Evolutionary conservation across 2,888 invertebrate genomes (phyloP).

Genomic region (Saturnia japonica): DNA sequence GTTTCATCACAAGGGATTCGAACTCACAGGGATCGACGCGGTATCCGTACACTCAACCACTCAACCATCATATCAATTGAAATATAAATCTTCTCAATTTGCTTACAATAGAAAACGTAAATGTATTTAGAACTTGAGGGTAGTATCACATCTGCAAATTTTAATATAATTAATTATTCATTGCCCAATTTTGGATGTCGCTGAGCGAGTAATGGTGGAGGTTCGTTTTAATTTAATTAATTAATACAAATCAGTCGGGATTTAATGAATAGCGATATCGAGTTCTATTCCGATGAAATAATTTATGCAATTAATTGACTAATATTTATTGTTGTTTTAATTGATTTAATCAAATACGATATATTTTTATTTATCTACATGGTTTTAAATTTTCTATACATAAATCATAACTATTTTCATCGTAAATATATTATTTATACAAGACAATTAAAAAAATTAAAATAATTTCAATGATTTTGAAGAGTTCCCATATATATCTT

Average conservation of each 20-base stretch:
- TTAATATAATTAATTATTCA: slow-evolving; percentile 16
- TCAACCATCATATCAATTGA: too few relatives aligned
- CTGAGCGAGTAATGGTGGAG: slow-evolving; percentile 17
- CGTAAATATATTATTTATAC: too few relatives aligned
- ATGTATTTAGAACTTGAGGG: neutral
- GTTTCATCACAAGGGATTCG: too few relatives aligned
- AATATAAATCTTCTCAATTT: too few relatives aligned
- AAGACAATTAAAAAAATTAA: too few relatives aligned
- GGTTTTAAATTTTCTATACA: too few relatives aligned
- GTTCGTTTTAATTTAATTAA: slow-evolving; percentile 30
- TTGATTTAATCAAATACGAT: neutral
- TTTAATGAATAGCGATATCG: slow-evolving; percentile 10
- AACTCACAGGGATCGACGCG: too few relatives aligned
- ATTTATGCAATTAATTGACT: slow-evolving; percentile 23
- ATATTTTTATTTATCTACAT: neutral
- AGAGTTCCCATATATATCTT: too few relatives aligned
- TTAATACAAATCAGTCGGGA: slow-evolving; percentile 30
- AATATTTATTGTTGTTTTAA: neutral
- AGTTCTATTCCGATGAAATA: slow-evolving; percentile 12
- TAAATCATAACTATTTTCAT: too few relatives aligned
- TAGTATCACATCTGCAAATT: neutral
- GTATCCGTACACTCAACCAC: too few relatives aligned
- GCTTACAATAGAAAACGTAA: too few relatives aligned
- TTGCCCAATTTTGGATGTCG: slow-evolving; percentile 14
- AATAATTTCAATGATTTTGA: too few relatives aligned